Percentiles rank a stretch among this genome's conserved stretches.
Evolutionary conservation across 2,888 invertebrate species (phyloP).

Genomic region (Oxyteleia sp.): DNA sequence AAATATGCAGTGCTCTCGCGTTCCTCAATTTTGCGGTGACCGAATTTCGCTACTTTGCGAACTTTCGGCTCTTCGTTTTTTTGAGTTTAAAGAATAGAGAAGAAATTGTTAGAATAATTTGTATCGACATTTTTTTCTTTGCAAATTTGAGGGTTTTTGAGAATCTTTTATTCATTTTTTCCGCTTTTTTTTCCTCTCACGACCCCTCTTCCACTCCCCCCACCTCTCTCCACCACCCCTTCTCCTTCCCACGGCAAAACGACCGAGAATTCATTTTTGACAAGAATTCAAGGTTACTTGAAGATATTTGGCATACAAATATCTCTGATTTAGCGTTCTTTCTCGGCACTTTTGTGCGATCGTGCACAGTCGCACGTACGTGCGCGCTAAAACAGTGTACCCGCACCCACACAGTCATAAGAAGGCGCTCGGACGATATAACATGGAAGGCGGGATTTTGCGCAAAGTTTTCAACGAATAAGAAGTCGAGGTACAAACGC

Average conservation of each 20-base stretch:
- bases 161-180: too few relatives aligned
- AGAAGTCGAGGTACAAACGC: conserved; percentile 85
- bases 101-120: too few relatives aligned
- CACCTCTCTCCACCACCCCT: background rate
- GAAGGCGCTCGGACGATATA: conserved; percentile 68
- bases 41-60: too few relatives aligned
- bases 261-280: conserved; percentile 70
- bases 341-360: conserved; percentile 64
- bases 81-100: too few relatives aligned
- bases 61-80: too few relatives aligned
- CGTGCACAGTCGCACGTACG: conserved; percentile 49
- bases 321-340: conserved; percentile 68
- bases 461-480: conserved; percentile 88
- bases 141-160: too few relatives aligned
- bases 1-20: too few relatives aligned
- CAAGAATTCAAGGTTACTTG: conserved; percentile 72
- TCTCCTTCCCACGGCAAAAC: conserved; percentile 44
- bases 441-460: conserved; percentile 81
- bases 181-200: conserved; percentile 34
- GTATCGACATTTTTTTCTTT: too few relatives aligned
- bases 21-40: too few relatives aligned
- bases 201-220: background rate
- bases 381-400: conserved; percentile 67
- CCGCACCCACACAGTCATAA: conserved; percentile 68
- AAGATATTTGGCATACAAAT: conserved; percentile 72